Percentiles rank a stretch among this genome's conserved stretches.
These are phyloP conservation scores for Helarctos malayanus DNA, from an alignment of 2,797 vertebrate species.

Conservation along the genomic window DNA sequence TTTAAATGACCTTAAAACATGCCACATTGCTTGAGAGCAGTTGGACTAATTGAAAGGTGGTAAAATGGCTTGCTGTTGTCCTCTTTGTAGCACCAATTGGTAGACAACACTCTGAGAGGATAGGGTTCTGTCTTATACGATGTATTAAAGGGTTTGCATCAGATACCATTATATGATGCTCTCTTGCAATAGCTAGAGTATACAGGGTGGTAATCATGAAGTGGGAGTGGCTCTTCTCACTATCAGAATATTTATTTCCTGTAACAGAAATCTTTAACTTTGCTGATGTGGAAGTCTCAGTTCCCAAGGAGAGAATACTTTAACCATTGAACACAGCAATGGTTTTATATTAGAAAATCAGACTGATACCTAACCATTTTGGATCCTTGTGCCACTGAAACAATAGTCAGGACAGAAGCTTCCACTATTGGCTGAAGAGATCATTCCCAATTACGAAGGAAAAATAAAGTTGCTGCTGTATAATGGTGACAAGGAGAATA, in stretches of 20 bases:
- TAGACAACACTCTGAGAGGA: not conserved
- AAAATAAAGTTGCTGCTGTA: not conserved
- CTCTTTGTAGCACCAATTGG: not conserved
- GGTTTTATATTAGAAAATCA: not conserved
- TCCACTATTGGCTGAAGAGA: not conserved
- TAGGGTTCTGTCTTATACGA: not conserved
- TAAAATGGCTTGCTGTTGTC: not conserved
- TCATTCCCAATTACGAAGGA: not conserved
- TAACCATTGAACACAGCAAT: not conserved
- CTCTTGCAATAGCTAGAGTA: not conserved
- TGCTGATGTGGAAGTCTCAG: not conserved
- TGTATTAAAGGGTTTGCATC: not conserved
- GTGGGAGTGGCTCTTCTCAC: not conserved
- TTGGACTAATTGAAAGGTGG: not conserved
- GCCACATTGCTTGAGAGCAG: not conserved
- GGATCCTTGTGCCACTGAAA: not conserved
- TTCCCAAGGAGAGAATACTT: not conserved
- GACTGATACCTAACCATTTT: not conserved
- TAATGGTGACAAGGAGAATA: not conserved
- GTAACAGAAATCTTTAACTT: not conserved
- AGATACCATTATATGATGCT: not conserved
- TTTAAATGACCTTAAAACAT: not conserved
- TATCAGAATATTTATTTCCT: not conserved
- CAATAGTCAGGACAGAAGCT: not conserved
- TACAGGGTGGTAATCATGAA: not conserved